Conservation (phyloP, 1,140 invertebrate genomes). For the Nylanderia fulva region DNA sequence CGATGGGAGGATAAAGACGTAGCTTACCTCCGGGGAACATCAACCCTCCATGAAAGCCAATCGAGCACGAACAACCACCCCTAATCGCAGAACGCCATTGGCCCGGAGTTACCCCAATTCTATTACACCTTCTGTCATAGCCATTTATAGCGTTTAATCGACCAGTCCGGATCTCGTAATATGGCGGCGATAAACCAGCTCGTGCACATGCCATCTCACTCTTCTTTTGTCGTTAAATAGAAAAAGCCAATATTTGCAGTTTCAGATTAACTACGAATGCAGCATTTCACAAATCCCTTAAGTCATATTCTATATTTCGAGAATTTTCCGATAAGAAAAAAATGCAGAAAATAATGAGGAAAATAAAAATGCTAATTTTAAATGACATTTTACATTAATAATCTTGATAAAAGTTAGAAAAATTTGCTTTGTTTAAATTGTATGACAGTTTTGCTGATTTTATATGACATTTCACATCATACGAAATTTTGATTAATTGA, state of each 20-base stretch:
- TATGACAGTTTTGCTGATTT: neutral
- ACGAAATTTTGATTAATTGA: neutral
- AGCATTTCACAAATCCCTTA: neutral
- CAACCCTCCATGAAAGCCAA: slow-evolving; percentile 63
- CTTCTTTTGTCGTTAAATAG: slow-evolving; percentile 27
- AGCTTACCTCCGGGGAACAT: slow-evolving; percentile 34
- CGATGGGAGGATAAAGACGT: slow-evolving; percentile 63
- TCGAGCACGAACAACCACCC: slow-evolving; percentile 64
- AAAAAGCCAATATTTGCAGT: slow-evolving; percentile 20
- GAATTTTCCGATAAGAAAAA: neutral
- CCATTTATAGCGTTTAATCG: slow-evolving; percentile 57
- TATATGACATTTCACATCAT: neutral
- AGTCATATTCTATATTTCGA: neutral
- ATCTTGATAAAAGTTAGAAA: neutral
- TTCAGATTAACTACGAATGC: neutral
- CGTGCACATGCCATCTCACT: slow-evolving; percentile 45
- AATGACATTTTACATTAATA: neutral
- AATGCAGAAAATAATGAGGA: neutral
- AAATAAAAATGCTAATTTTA: neutral
- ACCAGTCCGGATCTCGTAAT: slow-evolving; percentile 33
- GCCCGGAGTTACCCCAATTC: slow-evolving; percentile 55
- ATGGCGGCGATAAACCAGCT: slow-evolving; percentile 57
- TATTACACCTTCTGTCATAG: slow-evolving; percentile 61
- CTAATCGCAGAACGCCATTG: slow-evolving; percentile 62
- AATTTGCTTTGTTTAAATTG: neutral